A percentile compares a stretch with the other conserved stretches of the same genome.
Conservation (phyloP, 2,797 vertebrate genomes). For the Sandelia bainsii region DNA sequence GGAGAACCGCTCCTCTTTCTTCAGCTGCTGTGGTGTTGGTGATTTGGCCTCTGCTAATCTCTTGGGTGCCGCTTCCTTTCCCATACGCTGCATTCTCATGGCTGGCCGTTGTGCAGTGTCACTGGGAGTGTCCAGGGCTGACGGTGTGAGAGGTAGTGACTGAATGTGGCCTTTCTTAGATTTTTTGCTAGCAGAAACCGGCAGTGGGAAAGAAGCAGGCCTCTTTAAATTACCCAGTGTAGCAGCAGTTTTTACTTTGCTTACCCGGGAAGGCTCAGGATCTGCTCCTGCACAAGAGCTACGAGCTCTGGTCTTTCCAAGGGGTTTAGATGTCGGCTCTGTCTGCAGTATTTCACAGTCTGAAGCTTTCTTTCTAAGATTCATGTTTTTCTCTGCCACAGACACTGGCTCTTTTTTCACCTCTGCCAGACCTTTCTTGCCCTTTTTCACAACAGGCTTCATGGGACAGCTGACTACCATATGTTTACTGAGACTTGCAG, state of each 20-base stretch:
- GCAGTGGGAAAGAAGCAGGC: slow-evolving; percentile 70
- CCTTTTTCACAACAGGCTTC: slow-evolving; percentile 91
- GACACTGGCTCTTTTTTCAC: slow-evolving; percentile 73
- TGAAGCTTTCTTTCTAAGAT: slow-evolving; percentile 85
- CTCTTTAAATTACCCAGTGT: slow-evolving; percentile 76
- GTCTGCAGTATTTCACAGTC: slow-evolving; percentile 88
- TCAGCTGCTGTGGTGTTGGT: slow-evolving; percentile 74
- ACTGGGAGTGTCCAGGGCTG: slow-evolving; percentile 67
- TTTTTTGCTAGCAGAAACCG: slow-evolving; percentile 77
- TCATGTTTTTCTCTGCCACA: slow-evolving; percentile 82
- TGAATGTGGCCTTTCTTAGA: slow-evolving; percentile 78
- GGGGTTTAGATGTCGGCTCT: slow-evolving; percentile 80
- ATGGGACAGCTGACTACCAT: slow-evolving; percentile 93
- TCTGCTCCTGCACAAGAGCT: slow-evolving; percentile 84
- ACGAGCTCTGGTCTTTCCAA: slow-evolving; percentile 93
- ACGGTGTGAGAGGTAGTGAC: slow-evolving; percentile 70
- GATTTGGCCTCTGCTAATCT: slow-evolving; percentile 85
- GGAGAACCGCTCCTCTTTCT: slow-evolving; percentile 90
- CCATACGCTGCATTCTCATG: slow-evolving; percentile 83
- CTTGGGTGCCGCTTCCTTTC: slow-evolving; percentile 80
- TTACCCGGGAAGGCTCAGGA: slow-evolving; percentile 54
- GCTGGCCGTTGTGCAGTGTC: slow-evolving; percentile 82
- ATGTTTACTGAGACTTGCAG: slow-evolving; percentile 94
- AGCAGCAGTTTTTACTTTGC: slow-evolving; percentile 82
- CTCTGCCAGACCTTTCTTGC: slow-evolving; percentile 72